Percentiles rank a stretch among this genome's conserved stretches.
phyloP scores from a whole-genome alignment of 2,113 vertebrate genomes.

The Picathartes gymnocephalus region DNA sequence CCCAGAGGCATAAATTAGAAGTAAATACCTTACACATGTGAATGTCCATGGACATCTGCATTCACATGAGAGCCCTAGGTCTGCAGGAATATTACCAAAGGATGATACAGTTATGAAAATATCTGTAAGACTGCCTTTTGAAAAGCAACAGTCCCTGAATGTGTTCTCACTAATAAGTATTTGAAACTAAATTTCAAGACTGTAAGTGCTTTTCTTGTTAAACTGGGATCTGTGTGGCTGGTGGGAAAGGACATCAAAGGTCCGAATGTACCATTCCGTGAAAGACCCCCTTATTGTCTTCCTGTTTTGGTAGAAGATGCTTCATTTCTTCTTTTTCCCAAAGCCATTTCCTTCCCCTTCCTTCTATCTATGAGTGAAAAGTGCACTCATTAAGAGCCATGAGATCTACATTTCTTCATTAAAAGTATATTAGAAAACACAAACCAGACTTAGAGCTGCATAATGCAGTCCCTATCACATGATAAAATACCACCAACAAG shows the following conservation, averaged over 20 bases:
- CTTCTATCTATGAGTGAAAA: background rate
- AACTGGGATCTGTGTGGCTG: background rate
- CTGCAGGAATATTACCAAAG: background rate
- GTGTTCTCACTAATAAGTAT: background rate
- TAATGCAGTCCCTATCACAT: background rate
- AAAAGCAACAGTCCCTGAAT: background rate
- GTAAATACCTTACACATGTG: background rate
- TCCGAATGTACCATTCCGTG: background rate
- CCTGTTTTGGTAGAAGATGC: background rate
- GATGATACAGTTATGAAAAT: fast-evolving
- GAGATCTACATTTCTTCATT: background rate
- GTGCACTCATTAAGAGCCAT: background rate
- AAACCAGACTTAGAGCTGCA: background rate
- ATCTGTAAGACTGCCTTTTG: background rate
- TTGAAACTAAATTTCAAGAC: background rate
- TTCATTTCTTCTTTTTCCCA: background rate
- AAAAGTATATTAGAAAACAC: background rate
- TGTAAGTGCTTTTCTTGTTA: background rate
- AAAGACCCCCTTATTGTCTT: background rate
- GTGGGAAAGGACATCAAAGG: background rate
- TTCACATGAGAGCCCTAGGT: background rate
- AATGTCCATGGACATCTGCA: background rate
- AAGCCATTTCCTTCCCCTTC: background rate
- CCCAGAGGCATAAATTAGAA: background rate
- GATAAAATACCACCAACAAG: background rate